Percentiles rank a stretch among this genome's conserved stretches.
These are phyloP conservation scores for Meiosimyza platycephala DNA, from an alignment of 2,888 invertebrate genomes.

Conservation along the genomic window DNA sequence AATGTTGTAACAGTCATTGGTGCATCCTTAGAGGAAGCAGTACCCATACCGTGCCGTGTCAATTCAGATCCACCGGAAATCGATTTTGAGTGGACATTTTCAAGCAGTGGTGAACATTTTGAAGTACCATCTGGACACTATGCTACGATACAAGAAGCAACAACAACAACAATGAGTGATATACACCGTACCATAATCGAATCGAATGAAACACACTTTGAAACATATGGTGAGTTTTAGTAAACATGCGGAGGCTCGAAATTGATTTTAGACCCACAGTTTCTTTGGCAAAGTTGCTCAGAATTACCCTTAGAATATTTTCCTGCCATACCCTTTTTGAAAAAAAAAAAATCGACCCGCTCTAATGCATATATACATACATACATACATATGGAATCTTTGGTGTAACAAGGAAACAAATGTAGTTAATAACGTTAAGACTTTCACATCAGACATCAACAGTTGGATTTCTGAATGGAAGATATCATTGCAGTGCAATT, in stretches of 20 bases:
- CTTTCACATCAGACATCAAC: no score
- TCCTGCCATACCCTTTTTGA: no score
- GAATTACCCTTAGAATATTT: no score
- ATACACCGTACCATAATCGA: slow-evolving; percentile 65
- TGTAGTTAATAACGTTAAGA: no score
- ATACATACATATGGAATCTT: no score
- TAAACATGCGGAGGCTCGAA: background rate
- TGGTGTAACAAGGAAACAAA: no score
- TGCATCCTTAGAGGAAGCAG: slow-evolving; percentile 84
- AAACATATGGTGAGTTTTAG: slow-evolving; percentile 63
- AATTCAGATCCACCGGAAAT: slow-evolving; percentile 89
- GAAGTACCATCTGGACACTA: slow-evolving; percentile 77
- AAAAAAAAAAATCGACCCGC: no score
- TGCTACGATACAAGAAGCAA: slow-evolving; percentile 72
- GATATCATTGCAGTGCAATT: no score
- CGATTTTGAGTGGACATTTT: slow-evolving; percentile 90
- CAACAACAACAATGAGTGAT: slow-evolving; percentile 64
- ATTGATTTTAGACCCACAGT: no score
- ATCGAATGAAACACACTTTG: slow-evolving; percentile 66
- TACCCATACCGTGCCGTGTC: slow-evolving; percentile 86
- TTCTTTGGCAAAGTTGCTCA: no score
- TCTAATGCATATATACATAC: no score
- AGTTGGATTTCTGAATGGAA: no score
- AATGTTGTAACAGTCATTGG: slow-evolving; percentile 82
- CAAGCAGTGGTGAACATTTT: slow-evolving; percentile 87